Evolutionary conservation across 2,888 invertebrate species (phyloP).

Genomic region (Baccha elongata): DNA sequence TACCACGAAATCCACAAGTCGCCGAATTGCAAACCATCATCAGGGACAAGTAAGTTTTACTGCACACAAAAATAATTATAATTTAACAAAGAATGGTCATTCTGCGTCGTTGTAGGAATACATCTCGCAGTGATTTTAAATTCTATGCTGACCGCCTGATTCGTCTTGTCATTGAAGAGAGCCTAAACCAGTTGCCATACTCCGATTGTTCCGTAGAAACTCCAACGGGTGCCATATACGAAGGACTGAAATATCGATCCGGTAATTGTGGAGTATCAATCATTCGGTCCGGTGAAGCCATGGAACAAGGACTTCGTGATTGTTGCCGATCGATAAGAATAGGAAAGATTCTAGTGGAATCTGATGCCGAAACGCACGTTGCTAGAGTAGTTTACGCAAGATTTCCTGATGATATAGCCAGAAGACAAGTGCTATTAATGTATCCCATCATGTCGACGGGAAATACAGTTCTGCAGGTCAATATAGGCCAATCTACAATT

Average conservation of each 20-base stretch:
- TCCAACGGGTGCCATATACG: slow-evolving; percentile 93
- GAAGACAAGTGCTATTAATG: slow-evolving; percentile 95
- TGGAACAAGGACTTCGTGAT: slow-evolving; percentile 97
- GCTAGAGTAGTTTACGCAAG: slow-evolving; percentile 98
- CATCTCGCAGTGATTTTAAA: slow-evolving; percentile 97
- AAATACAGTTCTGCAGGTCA: slow-evolving; percentile 93
- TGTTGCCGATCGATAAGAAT: slow-evolving; percentile 99
- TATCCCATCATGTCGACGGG: slow-evolving; percentile 99
- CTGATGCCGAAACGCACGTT: slow-evolving; percentile 97
- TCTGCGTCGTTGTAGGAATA: slow-evolving; percentile 87
- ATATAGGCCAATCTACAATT: not conserved
- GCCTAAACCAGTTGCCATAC: slow-evolving; percentile 96
- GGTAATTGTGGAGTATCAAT: slow-evolving; percentile 99
- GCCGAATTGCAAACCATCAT: slow-evolving; percentile 92
- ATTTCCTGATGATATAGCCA: slow-evolving; percentile 97
- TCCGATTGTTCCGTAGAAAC: slow-evolving; percentile 95
- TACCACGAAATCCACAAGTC: slow-evolving; percentile 81
- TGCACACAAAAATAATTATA: slow-evolving; percentile 22
- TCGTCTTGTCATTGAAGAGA: slow-evolving; percentile 98
- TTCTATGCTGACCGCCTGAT: slow-evolving; percentile 99
- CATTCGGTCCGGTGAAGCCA: slow-evolving; percentile 96
- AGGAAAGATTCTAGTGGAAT: slow-evolving; percentile 98
- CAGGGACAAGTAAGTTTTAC: slow-evolving; percentile 89
- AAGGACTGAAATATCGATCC: slow-evolving; percentile 96
- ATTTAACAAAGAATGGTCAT: not conserved